Percentiles rank a stretch among this genome's conserved stretches.
These are phyloP conservation scores for Mantis religiosa DNA, from an alignment of 2,888 invertebrate genomes.

Conservation along the genomic window DNA sequence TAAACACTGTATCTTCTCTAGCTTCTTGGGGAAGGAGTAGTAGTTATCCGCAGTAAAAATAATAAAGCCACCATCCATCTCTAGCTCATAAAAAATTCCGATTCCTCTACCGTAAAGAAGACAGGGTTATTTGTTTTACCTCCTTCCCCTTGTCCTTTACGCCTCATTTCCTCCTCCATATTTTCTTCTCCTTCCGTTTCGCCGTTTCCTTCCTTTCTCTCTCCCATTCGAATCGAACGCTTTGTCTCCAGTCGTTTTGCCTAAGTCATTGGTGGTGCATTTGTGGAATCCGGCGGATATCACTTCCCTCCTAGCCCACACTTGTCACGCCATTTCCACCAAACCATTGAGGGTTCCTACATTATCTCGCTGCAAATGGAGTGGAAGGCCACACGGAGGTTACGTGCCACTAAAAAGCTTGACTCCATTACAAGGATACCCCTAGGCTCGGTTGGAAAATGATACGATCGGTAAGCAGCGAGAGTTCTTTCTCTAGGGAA, in stretches of 20 bases:
- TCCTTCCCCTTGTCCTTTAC: neutral
- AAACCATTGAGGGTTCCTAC: neutral
- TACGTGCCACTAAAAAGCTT: neutral
- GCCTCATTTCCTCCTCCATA: neutral
- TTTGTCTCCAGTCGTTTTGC: neutral
- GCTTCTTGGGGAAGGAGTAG: neutral
- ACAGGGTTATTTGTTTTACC: neutral
- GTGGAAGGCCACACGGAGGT: neutral
- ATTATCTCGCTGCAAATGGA: neutral
- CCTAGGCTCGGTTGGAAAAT: neutral
- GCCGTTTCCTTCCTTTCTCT: neutral
- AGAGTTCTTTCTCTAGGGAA: neutral
- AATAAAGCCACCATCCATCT: neutral
- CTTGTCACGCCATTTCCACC: neutral
- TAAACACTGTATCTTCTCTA: neutral
- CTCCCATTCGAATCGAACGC: neutral
- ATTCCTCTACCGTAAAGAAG: neutral
- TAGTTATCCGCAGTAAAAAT: neutral
- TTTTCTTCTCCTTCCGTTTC: neutral
- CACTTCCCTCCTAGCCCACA: neutral
- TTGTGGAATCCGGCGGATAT: neutral
- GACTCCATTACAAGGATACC: neutral
- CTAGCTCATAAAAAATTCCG: neutral
- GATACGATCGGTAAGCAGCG: neutral
- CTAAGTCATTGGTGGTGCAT: neutral